Evolutionary conservation across 2,888 invertebrate species (phyloP), one percentile per base, ranked within the genome.

Genomic region (Heliconius aoede): DNA sequence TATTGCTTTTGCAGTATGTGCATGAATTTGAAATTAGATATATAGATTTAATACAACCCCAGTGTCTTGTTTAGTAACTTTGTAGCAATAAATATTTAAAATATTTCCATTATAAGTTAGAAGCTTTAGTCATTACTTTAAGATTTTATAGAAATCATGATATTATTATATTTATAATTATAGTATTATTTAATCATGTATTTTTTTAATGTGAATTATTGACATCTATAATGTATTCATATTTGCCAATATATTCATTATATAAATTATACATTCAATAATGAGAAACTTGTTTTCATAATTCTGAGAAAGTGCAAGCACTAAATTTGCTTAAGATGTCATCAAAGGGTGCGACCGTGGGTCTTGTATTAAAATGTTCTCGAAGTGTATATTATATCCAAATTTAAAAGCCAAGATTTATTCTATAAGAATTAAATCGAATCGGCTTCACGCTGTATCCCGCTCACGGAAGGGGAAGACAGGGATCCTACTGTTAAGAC

Each of bases 111-210:
- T 24, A 30, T 61, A 51, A 67, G 30, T 61, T 51, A 36, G 67
- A 9, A 26, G 58, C 67, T 78, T 74, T 78, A 78, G 78, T 78
- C 78, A 78, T 78, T 78, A 78, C 30, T 78, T 72, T 76, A 76
- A 24, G 62, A 60, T 69, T 77, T 77, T 64, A 69, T 78, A 73
- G 71, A 74, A 76, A 76, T 62, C 71, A 71, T 65, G 51, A 72
- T 36, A 74, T 69, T 36, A 65, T 65, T 46, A 55, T 55, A 55
- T 55, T 55, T 55, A 69, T 69, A 69, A 36, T 40, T 74, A 68
- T 68, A 68, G 28, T 74, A 69, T 74, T 69, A 69, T 62, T 69
- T 55, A 69, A 69, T 69, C 69, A 28, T 69, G 69, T 69, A 69
- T 72, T 60, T 72, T 72, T 72, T 72, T 72, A 60, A 26, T 72